Base-by-base conservation (phyloP, 1,140 invertebrate species). In the Asbolus verrucosus region DNA sequence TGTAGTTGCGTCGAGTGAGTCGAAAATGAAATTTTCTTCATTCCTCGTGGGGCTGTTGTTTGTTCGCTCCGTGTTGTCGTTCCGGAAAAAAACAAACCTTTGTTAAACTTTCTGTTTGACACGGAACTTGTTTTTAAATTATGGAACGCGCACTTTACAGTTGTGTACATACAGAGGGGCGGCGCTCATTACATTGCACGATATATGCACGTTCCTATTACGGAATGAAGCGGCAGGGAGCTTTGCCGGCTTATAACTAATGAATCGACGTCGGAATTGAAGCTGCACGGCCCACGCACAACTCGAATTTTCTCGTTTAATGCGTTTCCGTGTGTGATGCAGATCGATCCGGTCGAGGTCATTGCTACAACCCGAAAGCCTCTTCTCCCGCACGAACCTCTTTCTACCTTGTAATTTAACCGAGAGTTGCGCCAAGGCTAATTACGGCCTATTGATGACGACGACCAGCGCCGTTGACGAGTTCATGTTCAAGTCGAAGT, bases 381-480 rank as follows among this genome's bases (percentile, higher is more conserved):
- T 54, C 19, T 16, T 13, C 38, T 15, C 6, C 13, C 18, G 36
- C 46, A 39, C 15, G 16, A 41, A 13, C 21, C 33, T n/a, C 41
- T 54, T 39, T 60, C 38, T 68, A 68, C 54, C 24, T 43, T 69
- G 54, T 60, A 41, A 60, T 62, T 43, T 43, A 69, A 62, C 36
- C 33, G 65, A 54, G 54, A 62, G 36, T 69, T 60, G 33, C 30
- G 46, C 30, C 50, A 36, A 11, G 9, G 16, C 65, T 54, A 39
- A 60, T 54, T 63, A 41, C 61, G 33, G 61, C 15, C 61, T 41
- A 63, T 63, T 63, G 61, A 63, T 63, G 39, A 63, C 36, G 61
- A 31, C 8, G 36, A 36, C 19, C 54, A 36, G 33, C 16, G 24
- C 18, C 14, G 16, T 24, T 59, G 43, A 50, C 43, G 59, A 36